A percentile compares a stretch with the other conserved stretches of the same genome.
Conservation (phyloP, 1,140 invertebrate genomes). For the Nymphalis io region DNA sequence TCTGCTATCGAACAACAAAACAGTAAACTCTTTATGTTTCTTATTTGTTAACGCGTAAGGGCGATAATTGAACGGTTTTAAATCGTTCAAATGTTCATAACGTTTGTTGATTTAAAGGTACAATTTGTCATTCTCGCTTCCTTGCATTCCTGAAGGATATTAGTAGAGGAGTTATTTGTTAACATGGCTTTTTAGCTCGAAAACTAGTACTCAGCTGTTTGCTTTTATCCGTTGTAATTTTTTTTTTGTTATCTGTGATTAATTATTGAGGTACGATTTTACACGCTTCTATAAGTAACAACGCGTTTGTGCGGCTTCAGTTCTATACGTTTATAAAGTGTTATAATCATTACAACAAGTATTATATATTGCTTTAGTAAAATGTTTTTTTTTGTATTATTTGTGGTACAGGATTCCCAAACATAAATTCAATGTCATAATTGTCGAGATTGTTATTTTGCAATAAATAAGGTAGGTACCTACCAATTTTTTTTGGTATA, state of each 20-base stretch:
- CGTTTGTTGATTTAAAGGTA: constrained; percentile 38
- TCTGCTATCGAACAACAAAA: constrained; percentile 19
- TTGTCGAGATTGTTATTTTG: too few species aligned
- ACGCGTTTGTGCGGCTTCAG: neutral
- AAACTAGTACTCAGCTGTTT: constrained; percentile 26
- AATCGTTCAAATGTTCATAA: constrained; percentile 20
- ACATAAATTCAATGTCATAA: too few species aligned
- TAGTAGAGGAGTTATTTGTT: constrained; percentile 38
- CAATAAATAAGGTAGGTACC: too few species aligned
- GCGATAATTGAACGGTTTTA: constrained; percentile 1
- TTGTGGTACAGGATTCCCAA: too few species aligned
- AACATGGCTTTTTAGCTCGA: constrained; percentile 30
- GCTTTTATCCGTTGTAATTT: constrained; percentile 26
- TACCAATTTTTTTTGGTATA: too few species aligned
- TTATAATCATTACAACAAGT: neutral
- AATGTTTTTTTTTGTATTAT: neutral
- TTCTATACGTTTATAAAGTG: neutral
- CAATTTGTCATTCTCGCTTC: constrained; percentile 49
- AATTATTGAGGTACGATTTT: constrained; percentile 21
- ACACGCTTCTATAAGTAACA: constrained; percentile 8
- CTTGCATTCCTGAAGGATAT: constrained; percentile 47
- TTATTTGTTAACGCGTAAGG: constrained; percentile 21
- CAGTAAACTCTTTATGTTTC: neutral
- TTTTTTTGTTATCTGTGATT: constrained; percentile 23
- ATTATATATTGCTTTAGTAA: neutral